These are phyloP conservation scores for Epicampocera succincta DNA, from an alignment of 2,888 invertebrate species.

Conservation along the genomic window DNA sequence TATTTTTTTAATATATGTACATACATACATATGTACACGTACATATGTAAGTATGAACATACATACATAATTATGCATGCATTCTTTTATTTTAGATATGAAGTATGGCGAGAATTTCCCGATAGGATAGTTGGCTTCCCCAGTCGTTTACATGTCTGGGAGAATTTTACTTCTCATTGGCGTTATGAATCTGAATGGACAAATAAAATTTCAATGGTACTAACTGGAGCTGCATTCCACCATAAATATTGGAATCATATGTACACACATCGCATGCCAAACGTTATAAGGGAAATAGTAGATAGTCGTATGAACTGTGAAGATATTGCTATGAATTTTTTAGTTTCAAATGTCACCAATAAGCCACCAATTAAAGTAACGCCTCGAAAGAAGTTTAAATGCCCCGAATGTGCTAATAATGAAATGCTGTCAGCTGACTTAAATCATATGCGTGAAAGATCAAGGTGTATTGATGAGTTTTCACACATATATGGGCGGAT, in stretches of 20 bases:
- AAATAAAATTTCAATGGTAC: slow-evolving; percentile 96
- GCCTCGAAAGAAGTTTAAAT: slow-evolving; percentile 97
- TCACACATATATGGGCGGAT: slow-evolving; percentile 91
- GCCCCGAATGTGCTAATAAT: slow-evolving; percentile 95
- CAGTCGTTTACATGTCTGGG: slow-evolving; percentile 96
- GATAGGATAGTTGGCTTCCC: slow-evolving; percentile 98
- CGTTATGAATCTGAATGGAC: slow-evolving; percentile 99
- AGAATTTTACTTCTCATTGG: slow-evolving; percentile 92
- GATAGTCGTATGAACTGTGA: slow-evolving; percentile 98
- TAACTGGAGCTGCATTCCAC: slow-evolving; percentile 98
- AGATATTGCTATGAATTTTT: slow-evolving; percentile 98
- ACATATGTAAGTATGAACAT: too few relatives aligned
- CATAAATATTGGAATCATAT: slow-evolving; percentile 98
- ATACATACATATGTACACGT: not conserved
- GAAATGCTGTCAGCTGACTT: slow-evolving; percentile 97
- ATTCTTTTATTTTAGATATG: slow-evolving; percentile 81
- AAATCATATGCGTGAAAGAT: slow-evolving; percentile 95
- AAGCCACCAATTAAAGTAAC: slow-evolving; percentile 97
- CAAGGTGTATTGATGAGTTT: slow-evolving; percentile 92
- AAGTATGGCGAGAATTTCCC: slow-evolving; percentile 98
- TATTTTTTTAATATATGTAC: not conserved
- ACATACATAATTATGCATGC: too few relatives aligned
- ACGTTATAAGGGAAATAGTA: slow-evolving; percentile 92
- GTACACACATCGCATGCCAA: slow-evolving; percentile 94
- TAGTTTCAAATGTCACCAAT: slow-evolving; percentile 95